Percentiles rank a stretch among this genome's conserved stretches.
These are phyloP conservation scores for Scotopteryx bipunctaria DNA, from an alignment of 2,888 invertebrate genomes.

Conservation along the genomic window DNA sequence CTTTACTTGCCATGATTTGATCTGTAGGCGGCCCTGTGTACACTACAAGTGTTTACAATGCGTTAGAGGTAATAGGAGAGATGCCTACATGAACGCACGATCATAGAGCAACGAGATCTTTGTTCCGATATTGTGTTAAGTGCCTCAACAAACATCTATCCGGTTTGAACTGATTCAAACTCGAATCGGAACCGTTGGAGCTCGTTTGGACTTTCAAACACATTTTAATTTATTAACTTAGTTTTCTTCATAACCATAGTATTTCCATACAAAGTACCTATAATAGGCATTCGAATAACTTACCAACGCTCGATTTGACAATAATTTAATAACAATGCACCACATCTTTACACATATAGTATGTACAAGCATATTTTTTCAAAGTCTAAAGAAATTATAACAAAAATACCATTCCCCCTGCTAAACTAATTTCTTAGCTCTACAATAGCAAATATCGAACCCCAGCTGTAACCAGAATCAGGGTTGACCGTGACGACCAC, in stretches of 20 bases:
- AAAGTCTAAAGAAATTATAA: conserved; percentile 5
- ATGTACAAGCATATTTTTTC: conserved; percentile 3
- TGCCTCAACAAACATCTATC: conserved; percentile 36
- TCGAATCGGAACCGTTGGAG: conserved; percentile 1
- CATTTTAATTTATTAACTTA: conserved; percentile 1
- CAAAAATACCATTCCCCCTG: conserved; percentile 17
- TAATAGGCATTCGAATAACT: too few species aligned
- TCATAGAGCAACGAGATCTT: conserved; percentile 47
- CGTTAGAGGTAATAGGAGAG: conserved; percentile 66
- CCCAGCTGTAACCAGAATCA: conserved; percentile 48
- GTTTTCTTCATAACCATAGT: too few species aligned
- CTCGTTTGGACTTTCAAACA: not conserved
- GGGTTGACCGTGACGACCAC: conserved; percentile 48
- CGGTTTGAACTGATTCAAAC: conserved; percentile 21
- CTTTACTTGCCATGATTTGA: not conserved
- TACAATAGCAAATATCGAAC: conserved; percentile 49
- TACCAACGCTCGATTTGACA: too few species aligned
- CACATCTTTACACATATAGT: not conserved
- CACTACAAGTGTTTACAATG: conserved; percentile 62
- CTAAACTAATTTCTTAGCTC: conserved; percentile 37
- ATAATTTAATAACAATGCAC: too few species aligned
- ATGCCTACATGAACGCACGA: conserved; percentile 55
- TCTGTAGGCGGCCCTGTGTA: conserved; percentile 7
- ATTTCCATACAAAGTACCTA: too few species aligned
- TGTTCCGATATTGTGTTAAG: conserved; percentile 46